A percentile compares a stretch with the other conserved stretches of the same genome.
phyloP scores from a whole-genome alignment of 2,113 vertebrate species.

The Drymodes brunneopygia region DNA sequence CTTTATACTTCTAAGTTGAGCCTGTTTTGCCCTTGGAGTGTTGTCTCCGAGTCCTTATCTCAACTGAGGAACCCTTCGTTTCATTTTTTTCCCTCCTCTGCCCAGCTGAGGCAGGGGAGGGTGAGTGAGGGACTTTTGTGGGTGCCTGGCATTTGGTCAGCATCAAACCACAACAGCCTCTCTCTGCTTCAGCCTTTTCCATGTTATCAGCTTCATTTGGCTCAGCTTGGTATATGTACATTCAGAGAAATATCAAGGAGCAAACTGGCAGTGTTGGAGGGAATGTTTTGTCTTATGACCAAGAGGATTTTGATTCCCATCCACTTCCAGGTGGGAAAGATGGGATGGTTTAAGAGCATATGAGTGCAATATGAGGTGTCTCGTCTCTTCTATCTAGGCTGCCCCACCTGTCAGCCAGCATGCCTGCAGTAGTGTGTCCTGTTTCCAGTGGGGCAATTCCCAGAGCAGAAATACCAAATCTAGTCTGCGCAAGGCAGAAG shows the following conservation, averaged over 20 bases:
- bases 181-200: neutral
- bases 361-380: neutral
- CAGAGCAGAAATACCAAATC: neutral
- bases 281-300: neutral
- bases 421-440: neutral
- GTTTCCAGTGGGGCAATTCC: neutral
- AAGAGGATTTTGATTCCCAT: neutral
- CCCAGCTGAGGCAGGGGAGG: no score
- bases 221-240: rapidly evolving
- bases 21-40: no score
- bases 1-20: no score
- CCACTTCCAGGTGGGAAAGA: neutral
- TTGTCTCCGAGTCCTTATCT: no score
- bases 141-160: neutral
- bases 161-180: neutral
- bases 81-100: no score
- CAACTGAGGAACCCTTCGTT: no score
- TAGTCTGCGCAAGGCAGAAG: neutral
- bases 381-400: neutral
- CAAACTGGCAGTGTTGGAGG: neutral
- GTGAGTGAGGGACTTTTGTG: neutral
- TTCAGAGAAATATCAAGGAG: neutral
- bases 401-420: neutral
- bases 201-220: neutral
- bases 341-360: neutral